phyloP scores from a whole-genome alignment of 2,888 invertebrate genomes.

The Pimpla rufipes region DNA sequence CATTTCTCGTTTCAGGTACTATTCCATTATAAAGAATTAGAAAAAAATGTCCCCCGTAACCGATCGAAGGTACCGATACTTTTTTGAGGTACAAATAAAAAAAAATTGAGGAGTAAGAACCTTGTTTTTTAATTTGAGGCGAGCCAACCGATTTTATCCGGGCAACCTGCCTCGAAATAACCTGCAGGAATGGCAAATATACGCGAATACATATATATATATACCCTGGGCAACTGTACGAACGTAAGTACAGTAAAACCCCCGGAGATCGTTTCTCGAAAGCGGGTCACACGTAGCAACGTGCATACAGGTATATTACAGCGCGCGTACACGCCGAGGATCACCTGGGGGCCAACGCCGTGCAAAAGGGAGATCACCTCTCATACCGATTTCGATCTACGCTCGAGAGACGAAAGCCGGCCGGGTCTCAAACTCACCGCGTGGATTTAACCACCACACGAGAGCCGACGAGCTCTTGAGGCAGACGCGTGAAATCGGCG shows the following conservation, averaged over 20 bases:
- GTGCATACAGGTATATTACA: slow-evolving; percentile 38
- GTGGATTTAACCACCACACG: slow-evolving; percentile 12
- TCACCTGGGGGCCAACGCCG: slow-evolving; percentile 62
- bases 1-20: background rate
- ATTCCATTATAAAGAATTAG: background rate
- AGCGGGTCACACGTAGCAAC: slow-evolving; percentile 70
- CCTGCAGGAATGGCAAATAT: background rate
- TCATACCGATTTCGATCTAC: slow-evolving; percentile 64
- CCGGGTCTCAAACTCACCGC: slow-evolving; percentile 13
- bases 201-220: background rate
- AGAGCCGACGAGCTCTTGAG: slow-evolving; percentile 28
- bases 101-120: background rate
- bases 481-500: slow-evolving; percentile 53
- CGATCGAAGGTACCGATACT: background rate
- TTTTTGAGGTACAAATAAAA: background rate
- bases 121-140: background rate
- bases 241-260: slow-evolving; percentile 17
- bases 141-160: background rate
- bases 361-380: slow-evolving; percentile 62
- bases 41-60: background rate
- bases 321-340: slow-evolving; percentile 19
- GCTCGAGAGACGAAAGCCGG: slow-evolving; percentile 55
- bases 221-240: slow-evolving; percentile 1
- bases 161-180: background rate
- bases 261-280: slow-evolving; percentile 69